phyloP scores from a whole-genome alignment of 2,113 vertebrate species.

The Otolemur garnettii region DNA sequence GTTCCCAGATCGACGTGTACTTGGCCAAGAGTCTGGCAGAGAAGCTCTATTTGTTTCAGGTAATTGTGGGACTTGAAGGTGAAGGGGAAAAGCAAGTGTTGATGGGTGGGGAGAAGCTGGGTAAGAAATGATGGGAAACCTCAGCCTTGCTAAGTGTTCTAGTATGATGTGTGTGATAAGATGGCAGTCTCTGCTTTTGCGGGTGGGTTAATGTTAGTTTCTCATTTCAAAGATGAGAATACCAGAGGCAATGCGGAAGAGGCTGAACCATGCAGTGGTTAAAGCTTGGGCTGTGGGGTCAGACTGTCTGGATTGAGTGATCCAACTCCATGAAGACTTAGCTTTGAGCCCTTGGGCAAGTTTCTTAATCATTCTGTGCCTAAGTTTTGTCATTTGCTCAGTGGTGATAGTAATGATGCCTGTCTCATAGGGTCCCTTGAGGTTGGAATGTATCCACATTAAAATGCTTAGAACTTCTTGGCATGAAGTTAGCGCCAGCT shows the following conservation, averaged over 20 bases:
- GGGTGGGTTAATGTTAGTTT: neutral
- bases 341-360: neutral
- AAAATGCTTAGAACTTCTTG: neutral
- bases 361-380: neutral
- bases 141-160: neutral
- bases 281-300: neutral
- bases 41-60: conserved; percentile 98
- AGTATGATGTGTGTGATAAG: neutral
- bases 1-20: conserved; percentile 95
- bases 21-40: conserved; percentile 97
- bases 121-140: accelerated
- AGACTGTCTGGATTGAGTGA: accelerated
- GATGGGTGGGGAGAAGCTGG: neutral
- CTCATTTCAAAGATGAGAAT: neutral
- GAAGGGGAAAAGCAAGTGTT: neutral
- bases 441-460: accelerated
- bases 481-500: neutral
- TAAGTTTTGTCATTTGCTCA: neutral
- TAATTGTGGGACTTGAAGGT: conserved; percentile 81
- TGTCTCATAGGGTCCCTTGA: neutral
- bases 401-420: neutral
- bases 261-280: neutral
- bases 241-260: accelerated
- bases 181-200: neutral
- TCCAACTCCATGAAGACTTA: neutral